Conservation (phyloP, 2,888 invertebrate species). For the Stenoptilia bipunctidactyla region DNA sequence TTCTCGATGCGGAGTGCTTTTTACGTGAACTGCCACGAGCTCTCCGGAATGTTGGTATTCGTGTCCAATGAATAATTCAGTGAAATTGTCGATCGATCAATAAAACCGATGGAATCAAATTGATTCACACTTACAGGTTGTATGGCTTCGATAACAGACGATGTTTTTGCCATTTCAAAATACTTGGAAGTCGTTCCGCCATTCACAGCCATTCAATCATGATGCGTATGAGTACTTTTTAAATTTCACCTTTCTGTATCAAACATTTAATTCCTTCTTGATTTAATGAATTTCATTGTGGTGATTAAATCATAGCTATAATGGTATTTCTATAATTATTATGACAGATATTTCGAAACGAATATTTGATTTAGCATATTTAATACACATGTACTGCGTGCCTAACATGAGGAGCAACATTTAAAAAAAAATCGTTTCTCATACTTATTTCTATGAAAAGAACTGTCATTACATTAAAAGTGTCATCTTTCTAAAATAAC, state of each 20-base stretch:
- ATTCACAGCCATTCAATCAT: slow-evolving; percentile 50
- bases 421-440: no score
- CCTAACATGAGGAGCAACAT: no score
- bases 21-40: slow-evolving; percentile 49
- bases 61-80: slow-evolving; percentile 66
- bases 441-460: no score
- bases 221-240: slow-evolving; percentile 31
- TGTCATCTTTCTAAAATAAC: no score
- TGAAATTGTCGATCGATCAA: slow-evolving; percentile 65
- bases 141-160: slow-evolving; percentile 51
- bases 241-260: slow-evolving; percentile 15
- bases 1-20: slow-evolving; percentile 33
- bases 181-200: slow-evolving; percentile 57
- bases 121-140: slow-evolving; percentile 65
- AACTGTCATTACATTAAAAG: no score
- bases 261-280: no score
- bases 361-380: no score
- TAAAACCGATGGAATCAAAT: slow-evolving; percentile 65
- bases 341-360: no score
- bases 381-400: no score
- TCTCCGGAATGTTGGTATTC: slow-evolving; percentile 54
- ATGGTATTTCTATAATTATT: no score
- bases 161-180: slow-evolving; percentile 57
- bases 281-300: no score
- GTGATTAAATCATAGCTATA: no score